These are phyloP conservation scores for Sisyra nigra DNA, from an alignment of 2,888 invertebrate species.

Conservation along the genomic window DNA sequence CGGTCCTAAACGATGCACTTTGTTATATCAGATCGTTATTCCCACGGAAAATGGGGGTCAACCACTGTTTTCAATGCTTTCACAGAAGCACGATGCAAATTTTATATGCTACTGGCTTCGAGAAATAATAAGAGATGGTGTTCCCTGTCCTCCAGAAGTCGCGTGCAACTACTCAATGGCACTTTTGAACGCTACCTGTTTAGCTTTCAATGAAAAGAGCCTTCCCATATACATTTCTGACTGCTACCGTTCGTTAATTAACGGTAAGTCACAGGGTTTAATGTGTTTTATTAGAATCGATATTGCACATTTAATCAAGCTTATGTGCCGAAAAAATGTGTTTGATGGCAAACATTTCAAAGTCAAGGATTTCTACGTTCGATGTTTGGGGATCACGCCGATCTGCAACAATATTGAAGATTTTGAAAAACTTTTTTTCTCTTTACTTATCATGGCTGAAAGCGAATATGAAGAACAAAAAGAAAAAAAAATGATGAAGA, in stretches of 20 bases:
- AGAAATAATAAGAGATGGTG: slow-evolving; percentile 7
- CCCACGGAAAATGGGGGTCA: slow-evolving; percentile 12
- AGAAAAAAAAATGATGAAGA: not conserved
- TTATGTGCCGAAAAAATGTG: slow-evolving; percentile 11
- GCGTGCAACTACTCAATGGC: slow-evolving; percentile 8
- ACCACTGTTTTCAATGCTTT: slow-evolving; percentile 15
- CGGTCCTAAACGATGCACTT: slow-evolving; percentile 12
- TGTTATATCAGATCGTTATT: slow-evolving; percentile 14
- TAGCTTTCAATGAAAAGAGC: slow-evolving; percentile 13
- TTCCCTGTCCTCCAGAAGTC: slow-evolving; percentile 6
- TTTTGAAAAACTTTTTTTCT: slow-evolving; percentile 3
- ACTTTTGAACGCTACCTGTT: slow-evolving; percentile 12
- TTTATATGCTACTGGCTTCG: slow-evolving; percentile 8
- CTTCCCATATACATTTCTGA: slow-evolving; percentile 11
- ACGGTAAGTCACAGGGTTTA: not conserved
- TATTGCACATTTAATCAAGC: slow-evolving; percentile 16
- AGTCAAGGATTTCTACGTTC: slow-evolving; percentile 11
- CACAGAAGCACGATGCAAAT: slow-evolving; percentile 9
- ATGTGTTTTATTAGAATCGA: no score
- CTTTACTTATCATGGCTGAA: slow-evolving; percentile 4
- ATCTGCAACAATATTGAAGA: slow-evolving; percentile 3
- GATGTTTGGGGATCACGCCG: slow-evolving; percentile 9
- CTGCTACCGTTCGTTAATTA: slow-evolving; percentile 7
- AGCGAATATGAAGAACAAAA: slow-evolving; percentile 2
- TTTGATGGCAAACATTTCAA: slow-evolving; percentile 7